Conservation (phyloP, 2,113 vertebrate species). For the Oncorhynchus gorbuscha region DNA sequence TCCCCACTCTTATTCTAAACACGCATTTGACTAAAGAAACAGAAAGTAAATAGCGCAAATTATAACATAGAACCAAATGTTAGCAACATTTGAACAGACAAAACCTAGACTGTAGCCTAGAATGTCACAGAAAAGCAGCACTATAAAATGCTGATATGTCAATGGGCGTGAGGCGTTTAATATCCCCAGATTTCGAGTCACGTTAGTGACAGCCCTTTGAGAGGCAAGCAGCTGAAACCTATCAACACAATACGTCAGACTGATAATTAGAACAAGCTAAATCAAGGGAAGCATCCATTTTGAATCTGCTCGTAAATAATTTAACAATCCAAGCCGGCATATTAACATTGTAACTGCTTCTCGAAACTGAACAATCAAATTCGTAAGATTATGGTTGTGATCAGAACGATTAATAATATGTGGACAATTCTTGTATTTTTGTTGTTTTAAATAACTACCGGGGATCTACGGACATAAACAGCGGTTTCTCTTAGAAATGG, state of each 20-base stretch:
- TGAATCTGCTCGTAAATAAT: constrained; percentile 73
- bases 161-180: too few species aligned
- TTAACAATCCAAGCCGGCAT: constrained; percentile 48
- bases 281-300: constrained; percentile 76
- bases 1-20: constrained; percentile 30
- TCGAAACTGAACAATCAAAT: not conserved
- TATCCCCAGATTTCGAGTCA: too few species aligned
- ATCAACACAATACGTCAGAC: not conserved
- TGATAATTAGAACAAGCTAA: constrained; percentile 66
- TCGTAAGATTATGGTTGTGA: not conserved
- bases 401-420: not conserved
- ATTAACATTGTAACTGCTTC: not conserved
- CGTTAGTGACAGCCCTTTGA: too few species aligned
- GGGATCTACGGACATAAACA: not conserved
- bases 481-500: constrained; percentile 5
- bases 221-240: too few species aligned
- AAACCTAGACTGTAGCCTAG: too few species aligned
- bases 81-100: too few species aligned
- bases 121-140: too few species aligned
- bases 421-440: too few species aligned
- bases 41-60: not conserved
- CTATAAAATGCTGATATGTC: too few species aligned
- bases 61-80: too few species aligned
- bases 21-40: not conserved
- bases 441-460: not conserved